phyloP scores from a whole-genome alignment of 2,888 invertebrate genomes.

The Galeruca laticollis region DNA sequence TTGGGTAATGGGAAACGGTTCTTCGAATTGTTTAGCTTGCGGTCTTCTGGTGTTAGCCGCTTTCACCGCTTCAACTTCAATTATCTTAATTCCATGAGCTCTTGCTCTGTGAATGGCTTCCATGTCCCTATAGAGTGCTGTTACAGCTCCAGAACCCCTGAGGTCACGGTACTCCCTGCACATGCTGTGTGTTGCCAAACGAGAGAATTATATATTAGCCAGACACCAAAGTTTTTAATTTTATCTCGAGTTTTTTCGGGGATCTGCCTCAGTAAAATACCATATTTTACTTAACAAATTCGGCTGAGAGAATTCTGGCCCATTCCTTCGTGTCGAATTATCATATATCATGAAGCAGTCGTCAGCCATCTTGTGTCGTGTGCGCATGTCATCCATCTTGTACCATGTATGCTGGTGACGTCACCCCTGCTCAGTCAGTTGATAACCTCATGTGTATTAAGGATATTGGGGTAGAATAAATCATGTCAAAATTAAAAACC shows the following conservation, averaged over 20 bases:
- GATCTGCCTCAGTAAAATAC: too few species aligned
- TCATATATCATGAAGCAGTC: too few species aligned
- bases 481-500: too few species aligned
- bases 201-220: conserved; percentile 98
- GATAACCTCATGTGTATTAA: too few species aligned
- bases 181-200: conserved; percentile 99
- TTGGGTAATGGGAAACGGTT: conserved; percentile 98
- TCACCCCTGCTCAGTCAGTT: too few species aligned
- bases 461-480: too few species aligned
- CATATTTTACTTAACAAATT: too few species aligned
- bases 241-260: conserved; percentile 92
- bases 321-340: too few species aligned
- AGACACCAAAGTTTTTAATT: conserved; percentile 99
- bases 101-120: conserved; percentile 98
- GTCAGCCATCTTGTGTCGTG: too few species aligned
- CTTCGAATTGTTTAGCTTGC: conserved; percentile 92
- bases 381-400: too few species aligned
- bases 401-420: too few species aligned
- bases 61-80: conserved; percentile 93
- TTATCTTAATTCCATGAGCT: conserved; percentile 96
- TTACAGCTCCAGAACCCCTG: conserved; percentile 98
- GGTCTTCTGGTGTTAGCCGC: conserved; percentile 92
- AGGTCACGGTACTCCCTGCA: conserved; percentile 99
- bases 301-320: too few species aligned
- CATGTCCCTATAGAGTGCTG: conserved; percentile 99